These are phyloP conservation scores for Amphimedon queenslandica DNA, from an alignment of 37 sponge, comb jelly and placozoan genomes.

Conservation along the genomic window DNA sequence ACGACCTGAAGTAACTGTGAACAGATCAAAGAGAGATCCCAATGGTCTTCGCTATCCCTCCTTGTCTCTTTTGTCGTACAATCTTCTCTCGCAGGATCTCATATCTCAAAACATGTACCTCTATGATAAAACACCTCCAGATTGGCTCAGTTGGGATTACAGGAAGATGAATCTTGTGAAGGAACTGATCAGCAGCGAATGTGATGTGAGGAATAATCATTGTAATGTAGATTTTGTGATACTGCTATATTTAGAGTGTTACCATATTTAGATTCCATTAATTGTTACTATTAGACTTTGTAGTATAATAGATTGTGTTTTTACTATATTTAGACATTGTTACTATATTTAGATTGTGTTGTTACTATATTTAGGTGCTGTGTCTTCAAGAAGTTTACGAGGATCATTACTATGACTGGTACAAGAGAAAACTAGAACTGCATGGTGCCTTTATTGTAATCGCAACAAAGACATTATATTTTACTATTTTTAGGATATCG, in stretches of 20 bases:
- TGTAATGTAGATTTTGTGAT: too few relatives aligned
- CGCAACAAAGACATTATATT: background rate
- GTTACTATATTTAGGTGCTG: conserved; percentile 70
- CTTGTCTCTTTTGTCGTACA: conserved; percentile 52
- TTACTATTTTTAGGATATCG: conserved; percentile 51
- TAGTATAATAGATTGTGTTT: background rate
- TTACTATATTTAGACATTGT: too few relatives aligned
- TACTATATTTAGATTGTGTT: too few relatives aligned
- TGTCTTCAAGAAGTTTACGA: conserved; percentile 90
- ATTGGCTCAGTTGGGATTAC: conserved; percentile 57
- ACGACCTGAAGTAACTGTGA: conserved; percentile 1
- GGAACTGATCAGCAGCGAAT: conserved; percentile 47
- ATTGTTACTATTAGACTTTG: background rate
- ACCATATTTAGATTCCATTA: too few relatives aligned
- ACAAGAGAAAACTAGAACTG: conserved; percentile 36
- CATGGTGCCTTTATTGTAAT: conserved; percentile 31
- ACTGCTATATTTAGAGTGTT: too few relatives aligned
- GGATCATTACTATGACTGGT: conserved; percentile 47
- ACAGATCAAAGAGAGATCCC: background rate
- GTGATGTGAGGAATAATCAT: too few relatives aligned
- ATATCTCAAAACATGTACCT: conserved; percentile 48
- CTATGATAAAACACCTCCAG: conserved; percentile 34
- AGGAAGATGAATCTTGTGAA: conserved; percentile 49
- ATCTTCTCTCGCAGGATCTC: conserved; percentile 73
- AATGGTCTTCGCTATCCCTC: background rate